Percentiles rank a stretch among this genome's conserved stretches.
These are phyloP conservation scores for Parotocinclus haroldoi DNA, from an alignment of 2,797 vertebrate species.

Conservation along the genomic window DNA sequence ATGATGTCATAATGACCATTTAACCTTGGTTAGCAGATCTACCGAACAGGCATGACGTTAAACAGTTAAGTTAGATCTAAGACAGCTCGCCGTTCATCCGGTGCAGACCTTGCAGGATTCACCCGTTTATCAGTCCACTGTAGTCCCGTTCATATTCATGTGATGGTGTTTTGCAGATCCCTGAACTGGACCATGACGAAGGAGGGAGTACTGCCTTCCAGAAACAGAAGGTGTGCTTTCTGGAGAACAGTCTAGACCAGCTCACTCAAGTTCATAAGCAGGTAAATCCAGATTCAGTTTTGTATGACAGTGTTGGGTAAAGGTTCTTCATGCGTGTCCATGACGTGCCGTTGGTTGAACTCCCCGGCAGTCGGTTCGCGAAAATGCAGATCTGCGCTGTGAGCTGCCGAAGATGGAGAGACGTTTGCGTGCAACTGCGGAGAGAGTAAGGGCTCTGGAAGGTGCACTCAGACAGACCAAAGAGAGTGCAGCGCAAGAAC, in stretches of 20 bases:
- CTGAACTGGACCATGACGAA: slow-evolving; percentile 85
- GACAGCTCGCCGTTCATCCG: no score
- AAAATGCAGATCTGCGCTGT: slow-evolving; percentile 92
- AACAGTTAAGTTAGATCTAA: no score
- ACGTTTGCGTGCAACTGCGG: slow-evolving; percentile 83
- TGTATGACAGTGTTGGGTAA: background rate
- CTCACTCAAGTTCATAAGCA: slow-evolving; percentile 95
- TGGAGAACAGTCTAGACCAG: slow-evolving; percentile 94
- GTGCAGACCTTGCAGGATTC: no score
- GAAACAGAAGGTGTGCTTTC: slow-evolving; percentile 93
- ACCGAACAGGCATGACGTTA: no score
- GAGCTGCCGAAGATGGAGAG: slow-evolving; percentile 93
- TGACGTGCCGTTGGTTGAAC: no score
- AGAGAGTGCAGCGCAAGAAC: slow-evolving; percentile 87
- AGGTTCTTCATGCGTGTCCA: no score
- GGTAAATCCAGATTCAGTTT: slow-evolving; percentile 45
- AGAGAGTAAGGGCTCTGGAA: slow-evolving; percentile 89
- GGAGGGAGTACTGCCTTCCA: slow-evolving; percentile 82
- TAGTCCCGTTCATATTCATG: background rate
- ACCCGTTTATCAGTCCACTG: background rate
- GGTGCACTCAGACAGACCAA: slow-evolving; percentile 88
- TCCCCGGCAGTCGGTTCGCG: slow-evolving; percentile 76
- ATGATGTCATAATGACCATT: no score
- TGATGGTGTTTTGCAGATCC: slow-evolving; percentile 66
- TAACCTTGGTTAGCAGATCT: no score